Conservation (phyloP, 2,888 invertebrate species). For the Malachius bipustulatus region DNA sequence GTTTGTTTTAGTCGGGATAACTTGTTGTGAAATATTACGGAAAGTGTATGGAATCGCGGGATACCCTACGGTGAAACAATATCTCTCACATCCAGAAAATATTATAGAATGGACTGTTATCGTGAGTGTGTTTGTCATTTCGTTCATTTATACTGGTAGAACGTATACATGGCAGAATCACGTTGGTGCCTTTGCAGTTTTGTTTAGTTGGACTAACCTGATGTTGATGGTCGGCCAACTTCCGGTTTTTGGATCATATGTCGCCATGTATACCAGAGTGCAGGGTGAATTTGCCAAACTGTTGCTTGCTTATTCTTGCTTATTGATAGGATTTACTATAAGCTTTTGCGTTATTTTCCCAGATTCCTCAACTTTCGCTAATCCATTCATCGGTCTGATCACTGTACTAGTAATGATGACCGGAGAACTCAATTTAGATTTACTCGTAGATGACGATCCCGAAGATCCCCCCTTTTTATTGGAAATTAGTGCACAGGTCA, state of each 20-base stretch:
- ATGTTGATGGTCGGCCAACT: conserved; percentile 85
- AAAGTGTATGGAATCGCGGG: conserved; percentile 74
- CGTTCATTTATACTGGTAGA: conserved; percentile 65
- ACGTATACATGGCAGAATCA: conserved; percentile 79
- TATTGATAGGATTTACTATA: conserved; percentile 74
- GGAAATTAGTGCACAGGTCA: conserved; percentile 71
- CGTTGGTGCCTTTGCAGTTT: conserved; percentile 73
- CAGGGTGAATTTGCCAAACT: conserved; percentile 78
- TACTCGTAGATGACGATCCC: conserved; percentile 62
- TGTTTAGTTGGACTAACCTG: conserved; percentile 80
- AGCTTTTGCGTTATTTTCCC: conserved; percentile 84
- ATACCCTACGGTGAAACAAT: conserved; percentile 69
- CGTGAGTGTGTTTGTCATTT: conserved; percentile 70
- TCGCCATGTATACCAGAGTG: conserved; percentile 82
- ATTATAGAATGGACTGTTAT: conserved; percentile 82
- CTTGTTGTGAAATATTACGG: conserved; percentile 65
- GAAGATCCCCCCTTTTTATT: conserved; percentile 64
- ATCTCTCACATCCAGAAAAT: conserved; percentile 73
- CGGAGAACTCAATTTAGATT: conserved; percentile 68
- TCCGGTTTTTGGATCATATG: conserved; percentile 79
- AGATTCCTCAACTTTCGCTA: conserved; percentile 67
- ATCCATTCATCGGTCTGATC: conserved; percentile 74
- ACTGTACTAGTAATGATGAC: conserved; percentile 85
- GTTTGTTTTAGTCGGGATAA: conserved; percentile 70
- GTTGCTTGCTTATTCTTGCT: conserved; percentile 74